Base-by-base conservation (phyloP, 2,888 invertebrate species). In the Noctua comes region DNA sequence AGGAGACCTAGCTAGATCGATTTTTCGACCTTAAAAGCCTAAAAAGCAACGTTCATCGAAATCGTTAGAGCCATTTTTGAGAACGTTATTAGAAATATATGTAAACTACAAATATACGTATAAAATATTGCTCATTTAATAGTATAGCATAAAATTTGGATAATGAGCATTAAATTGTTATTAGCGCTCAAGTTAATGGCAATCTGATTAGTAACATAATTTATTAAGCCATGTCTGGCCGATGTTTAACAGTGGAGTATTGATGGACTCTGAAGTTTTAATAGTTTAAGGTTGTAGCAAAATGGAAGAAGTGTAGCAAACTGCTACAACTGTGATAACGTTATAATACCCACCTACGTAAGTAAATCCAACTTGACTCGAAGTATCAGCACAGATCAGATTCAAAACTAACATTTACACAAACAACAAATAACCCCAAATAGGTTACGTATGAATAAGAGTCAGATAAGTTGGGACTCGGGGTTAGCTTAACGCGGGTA, bases 401-500 rank as follows among this genome's bases (percentile, higher is more conserved):
- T 76, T 81, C 65, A 62, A 70, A 83, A 72, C 54, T 48, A 81
- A 81, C 59, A 81, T 81, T 81, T 48, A 76, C 71, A 81, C 31
- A 73, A 77, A 82, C 70, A 72, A 76, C 54, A 84, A 72, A 80
- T 69, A 69, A 85, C 64, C 27, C 65, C 31, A 68, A 74, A 82
- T 57, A 54, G 64, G 68, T 68, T 59, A 66, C 51, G 71, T 74
- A 77, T 82, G 73, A 71, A 59, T 71, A 85, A 65, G 66, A 81
- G 24, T 77, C 46, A 75, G 75, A 71, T 79, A 86, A 79, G 73
- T 79, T 79, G 71, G 79, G n/a, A 40, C 70, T 70, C 27, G 31
- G 54, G 70, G 81, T 82, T 80, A 78, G 64, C 80, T 77, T 80
- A 87, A 78, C 68, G 72, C 62, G 68, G 46, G 73, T 69, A 80